Base-by-base conservation (phyloP, 2,797 vertebrate species). In the Picus viridis region DNA sequence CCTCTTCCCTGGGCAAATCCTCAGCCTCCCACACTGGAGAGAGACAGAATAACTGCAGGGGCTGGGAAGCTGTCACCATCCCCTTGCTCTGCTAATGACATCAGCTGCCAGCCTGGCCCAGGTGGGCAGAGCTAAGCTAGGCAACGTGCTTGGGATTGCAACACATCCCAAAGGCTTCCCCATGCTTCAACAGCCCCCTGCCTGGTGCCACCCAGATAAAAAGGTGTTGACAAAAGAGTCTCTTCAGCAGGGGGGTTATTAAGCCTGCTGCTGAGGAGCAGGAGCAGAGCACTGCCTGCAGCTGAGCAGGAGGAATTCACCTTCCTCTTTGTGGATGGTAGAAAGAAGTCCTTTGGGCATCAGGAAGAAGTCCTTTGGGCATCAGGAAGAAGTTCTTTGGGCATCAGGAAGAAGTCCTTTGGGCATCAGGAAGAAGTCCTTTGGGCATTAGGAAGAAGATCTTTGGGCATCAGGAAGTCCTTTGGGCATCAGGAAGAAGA, bases 81-180 rank as follows among this genome's bases (percentile, higher is more conserved):
- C 29, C 61, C 43, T 24, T 5, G 58, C 29, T 1, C 45, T 3
- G 36, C 12, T 11, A 3, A 17, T 6, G 57, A 7, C 47, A 1
- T 1, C 2, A 20, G 30, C 69, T 68, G 74, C 78, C 78, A 53
- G 79, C 54, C 64, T 7, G 64, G 64, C 2, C 2, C 19, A 13
- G 64, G 7, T 5, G 58, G 67, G 71, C 62, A 77, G 71, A 45
- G 27, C 27, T 9, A n/a, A 4, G 3, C 47, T 47, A 6, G 16
- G 11, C 30, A 5, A 4, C 0, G 16, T 8, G 5, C 6, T 5
- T 22, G 62, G 47, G 65, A 34, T 5, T n/a, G 49, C 63, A 54
- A 18, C 58, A 27, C 74, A n/a, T 20, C 86, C 10, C 62, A 39
- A 45, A 56, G 53, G 67, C 90, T 81, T 19, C 16, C 30, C 12